phyloP scores from a whole-genome alignment of 2,888 invertebrate genomes.

The Pecten maximus region DNA sequence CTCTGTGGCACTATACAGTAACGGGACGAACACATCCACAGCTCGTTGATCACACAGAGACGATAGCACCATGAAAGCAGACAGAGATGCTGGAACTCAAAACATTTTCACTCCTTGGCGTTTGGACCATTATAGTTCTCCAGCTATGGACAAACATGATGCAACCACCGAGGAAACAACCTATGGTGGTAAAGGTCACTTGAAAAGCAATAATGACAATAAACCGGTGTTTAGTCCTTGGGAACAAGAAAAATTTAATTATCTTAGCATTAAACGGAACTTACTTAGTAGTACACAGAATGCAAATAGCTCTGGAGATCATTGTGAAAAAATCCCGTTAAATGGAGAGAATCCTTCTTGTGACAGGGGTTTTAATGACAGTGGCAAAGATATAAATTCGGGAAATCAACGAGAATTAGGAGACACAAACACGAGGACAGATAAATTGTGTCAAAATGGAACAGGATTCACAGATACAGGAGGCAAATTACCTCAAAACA shows the following conservation, averaged over 20 bases:
- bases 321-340: background rate
- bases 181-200: background rate
- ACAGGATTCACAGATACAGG: background rate
- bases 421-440: background rate
- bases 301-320: background rate
- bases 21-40: background rate
- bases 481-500: no score
- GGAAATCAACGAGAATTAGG: background rate
- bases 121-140: background rate
- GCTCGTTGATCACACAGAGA: background rate
- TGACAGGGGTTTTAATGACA: background rate
- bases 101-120: conserved; percentile 4
- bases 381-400: background rate
- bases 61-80: background rate
- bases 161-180: background rate
- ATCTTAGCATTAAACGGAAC: background rate
- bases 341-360: background rate
- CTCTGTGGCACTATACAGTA: background rate
- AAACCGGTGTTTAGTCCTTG: background rate
- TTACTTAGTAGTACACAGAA: background rate
- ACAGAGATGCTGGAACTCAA: background rate
- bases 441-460: background rate
- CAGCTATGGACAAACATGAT: background rate
- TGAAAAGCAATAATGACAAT: background rate
- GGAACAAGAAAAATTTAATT: background rate